A percentile compares a stretch with the other conserved stretches of the same genome.
These are phyloP conservation scores for Drosophila monieri DNA, from an alignment of 2,888 invertebrate genomes.

Conservation along the genomic window DNA sequence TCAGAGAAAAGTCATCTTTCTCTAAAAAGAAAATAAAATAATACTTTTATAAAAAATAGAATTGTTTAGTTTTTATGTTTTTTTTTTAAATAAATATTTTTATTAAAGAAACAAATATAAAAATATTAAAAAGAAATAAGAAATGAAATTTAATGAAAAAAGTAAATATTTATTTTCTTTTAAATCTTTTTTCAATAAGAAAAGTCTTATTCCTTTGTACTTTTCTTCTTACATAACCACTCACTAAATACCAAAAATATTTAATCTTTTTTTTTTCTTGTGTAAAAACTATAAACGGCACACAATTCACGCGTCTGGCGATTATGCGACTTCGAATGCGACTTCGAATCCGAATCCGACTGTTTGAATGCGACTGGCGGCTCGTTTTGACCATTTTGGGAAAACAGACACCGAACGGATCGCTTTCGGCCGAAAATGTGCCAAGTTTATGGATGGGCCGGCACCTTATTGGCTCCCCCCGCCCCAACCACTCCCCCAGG, in stretches of 20 bases:
- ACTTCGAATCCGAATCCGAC: conserved; percentile 37
- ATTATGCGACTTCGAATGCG: conserved; percentile 9
- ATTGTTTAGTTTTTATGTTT: too few relatives aligned
- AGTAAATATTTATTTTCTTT: too few relatives aligned
- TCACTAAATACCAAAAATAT: neutral
- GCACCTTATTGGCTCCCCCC: conserved; percentile 18
- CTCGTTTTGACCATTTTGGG: conserved; percentile 57
- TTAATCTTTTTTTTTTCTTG: neutral
- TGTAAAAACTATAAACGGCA: conserved; percentile 29
- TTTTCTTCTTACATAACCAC: too few relatives aligned
- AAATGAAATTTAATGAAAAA: too few relatives aligned
- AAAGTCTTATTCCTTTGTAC: too few relatives aligned
- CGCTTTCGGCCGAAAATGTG: conserved; percentile 26
- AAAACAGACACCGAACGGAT: conserved; percentile 11
- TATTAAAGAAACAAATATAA: too few relatives aligned
- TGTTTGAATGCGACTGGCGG: conserved; percentile 30
- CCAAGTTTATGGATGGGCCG: conserved; percentile 34
- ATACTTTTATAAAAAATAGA: too few relatives aligned
- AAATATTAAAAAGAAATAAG: too few relatives aligned
- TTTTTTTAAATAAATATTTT: too few relatives aligned
- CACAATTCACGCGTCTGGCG: conserved; percentile 52
- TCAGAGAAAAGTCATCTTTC: too few relatives aligned
- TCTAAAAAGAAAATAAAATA: too few relatives aligned
- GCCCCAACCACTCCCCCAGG: neutral
- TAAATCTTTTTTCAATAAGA: too few relatives aligned